Percentiles rank a stretch among this genome's conserved stretches.
These are phyloP conservation scores for Matsumyia berberina DNA, from an alignment of 2,888 invertebrate species.

Conservation along the genomic window DNA sequence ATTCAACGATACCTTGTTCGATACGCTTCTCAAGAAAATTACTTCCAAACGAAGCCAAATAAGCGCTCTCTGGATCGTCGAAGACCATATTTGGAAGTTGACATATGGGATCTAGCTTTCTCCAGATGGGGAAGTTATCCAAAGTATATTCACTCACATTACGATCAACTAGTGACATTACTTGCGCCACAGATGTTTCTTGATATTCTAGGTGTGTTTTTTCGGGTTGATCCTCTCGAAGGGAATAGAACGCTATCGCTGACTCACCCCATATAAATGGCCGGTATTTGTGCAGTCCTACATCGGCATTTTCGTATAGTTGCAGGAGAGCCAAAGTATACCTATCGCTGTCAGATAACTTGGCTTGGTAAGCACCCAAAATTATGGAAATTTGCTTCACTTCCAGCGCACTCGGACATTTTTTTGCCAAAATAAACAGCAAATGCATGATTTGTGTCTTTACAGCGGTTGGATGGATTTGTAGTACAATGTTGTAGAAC, in stretches of 20 bases:
- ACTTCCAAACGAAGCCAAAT: conserved; percentile 78
- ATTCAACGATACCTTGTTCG: conserved; percentile 78
- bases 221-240: conserved; percentile 85
- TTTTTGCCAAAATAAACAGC: conserved; percentile 87
- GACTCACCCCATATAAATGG: conserved; percentile 94
- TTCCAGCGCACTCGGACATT: conserved; percentile 87
- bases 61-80: conserved; percentile 77
- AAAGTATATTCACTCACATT: conserved; percentile 89
- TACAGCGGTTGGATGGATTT: conserved; percentile 81
- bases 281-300: conserved; percentile 88
- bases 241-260: conserved; percentile 91
- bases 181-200: conserved; percentile 89
- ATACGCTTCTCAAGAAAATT: conserved; percentile 81
- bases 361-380: conserved; percentile 91
- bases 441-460: conserved; percentile 88
- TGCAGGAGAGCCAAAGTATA: conserved; percentile 88
- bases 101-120: conserved; percentile 84
- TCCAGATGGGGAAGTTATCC: conserved; percentile 88
- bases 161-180: conserved; percentile 89
- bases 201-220: conserved; percentile 86
- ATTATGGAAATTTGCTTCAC: conserved; percentile 90
- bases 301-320: conserved; percentile 88
- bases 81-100: conserved; percentile 81
- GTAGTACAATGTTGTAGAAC: conserved; percentile 89
- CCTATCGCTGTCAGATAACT: conserved; percentile 89